Evolutionary conservation across 2,797 vertebrate species (phyloP), one percentile per base, ranked within the genome.

Genomic region (Fistularia commersonii): DNA sequence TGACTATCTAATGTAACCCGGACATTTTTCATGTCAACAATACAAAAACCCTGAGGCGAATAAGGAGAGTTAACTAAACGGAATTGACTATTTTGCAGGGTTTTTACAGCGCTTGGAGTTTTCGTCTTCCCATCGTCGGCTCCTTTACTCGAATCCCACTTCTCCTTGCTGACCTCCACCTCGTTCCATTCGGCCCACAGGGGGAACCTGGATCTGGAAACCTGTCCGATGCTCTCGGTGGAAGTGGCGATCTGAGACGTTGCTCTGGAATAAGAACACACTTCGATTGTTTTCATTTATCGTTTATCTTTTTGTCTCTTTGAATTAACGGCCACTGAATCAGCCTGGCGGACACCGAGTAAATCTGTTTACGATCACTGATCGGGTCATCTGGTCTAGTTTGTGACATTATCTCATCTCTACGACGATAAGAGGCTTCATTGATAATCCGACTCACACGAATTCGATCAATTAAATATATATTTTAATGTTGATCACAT

Each of bases 181-280:
- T 99, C 94, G n/a, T 72, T 93, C 95, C 95, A 99, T 75, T 96
- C 95, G 0, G 95, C 93, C 95, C 95, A 98, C 56, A 97, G 74
- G 3, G 87, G 74, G 61, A 87, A 87, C 47, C 48, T 88, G 23
- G 23, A 23, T 23, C 23, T 23, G 23, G 23, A 23, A 23, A 23
- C 23, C 23, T 23, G 23, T 4, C 23, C 60, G 57, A 67, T 61
- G 54, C 51, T 64, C 11, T 78, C 67, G 9, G 57, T 62, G 11
- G 69, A 78, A 31, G 63, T 42, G 37, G 49, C 48, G 33, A 58
- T 43, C n/a, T 58, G 4, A n/a, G 35, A 72, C 1, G 41, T 32
- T 15, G 63, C 32, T 52, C 92, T 94, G 71, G 61, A 79, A 70
- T 12, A 1, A 70, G 13, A 14, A 9, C 11, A 63, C 0, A 23